These are phyloP conservation scores for Eristalis pertinax DNA, from an alignment of 2,888 invertebrate species.

Conservation along the genomic window DNA sequence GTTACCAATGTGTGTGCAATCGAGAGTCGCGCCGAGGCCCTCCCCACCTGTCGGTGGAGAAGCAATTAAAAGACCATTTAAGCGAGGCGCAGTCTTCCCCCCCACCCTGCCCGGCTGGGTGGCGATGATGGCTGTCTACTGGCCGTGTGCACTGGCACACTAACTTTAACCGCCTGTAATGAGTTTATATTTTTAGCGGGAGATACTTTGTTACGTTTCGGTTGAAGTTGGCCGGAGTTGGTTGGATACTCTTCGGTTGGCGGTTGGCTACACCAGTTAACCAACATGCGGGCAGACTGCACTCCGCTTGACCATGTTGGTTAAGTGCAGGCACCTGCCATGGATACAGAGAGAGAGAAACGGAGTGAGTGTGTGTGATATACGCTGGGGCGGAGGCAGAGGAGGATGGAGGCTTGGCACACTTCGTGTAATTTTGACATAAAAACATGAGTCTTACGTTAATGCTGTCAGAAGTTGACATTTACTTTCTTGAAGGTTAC, in stretches of 20 bases:
- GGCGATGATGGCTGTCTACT: constrained; percentile 21
- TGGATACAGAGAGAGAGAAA: neutral
- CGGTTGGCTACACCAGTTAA: constrained; percentile 3
- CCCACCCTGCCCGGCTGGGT: constrained; percentile 43
- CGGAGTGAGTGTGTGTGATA: neutral
- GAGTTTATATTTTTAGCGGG: constrained; percentile 34
- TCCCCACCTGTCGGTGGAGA: constrained; percentile 47
- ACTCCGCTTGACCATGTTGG: constrained; percentile 5
- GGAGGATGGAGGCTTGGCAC: neutral
- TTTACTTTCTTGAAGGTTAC: constrained; percentile 26
- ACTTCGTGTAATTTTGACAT: constrained; percentile 46
- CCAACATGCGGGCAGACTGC: neutral
- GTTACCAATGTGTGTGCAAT: constrained; percentile 39
- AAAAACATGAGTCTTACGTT: constrained; percentile 34
- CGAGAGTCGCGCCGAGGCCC: constrained; percentile 4
- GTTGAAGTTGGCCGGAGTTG: constrained; percentile 3
- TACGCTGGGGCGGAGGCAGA: neutral
- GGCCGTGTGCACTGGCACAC: constrained; percentile 10
- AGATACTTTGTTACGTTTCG: neutral
- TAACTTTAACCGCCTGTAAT: constrained; percentile 37
- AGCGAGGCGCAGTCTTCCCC: constrained; percentile 33
- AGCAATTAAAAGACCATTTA: constrained; percentile 71
- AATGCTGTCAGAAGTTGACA: constrained; percentile 36
- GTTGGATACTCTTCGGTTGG: neutral
- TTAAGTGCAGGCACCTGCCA: constrained; percentile 34